Conservation (phyloP, 2,888 invertebrate genomes). For the Cryptus armator region DNA sequence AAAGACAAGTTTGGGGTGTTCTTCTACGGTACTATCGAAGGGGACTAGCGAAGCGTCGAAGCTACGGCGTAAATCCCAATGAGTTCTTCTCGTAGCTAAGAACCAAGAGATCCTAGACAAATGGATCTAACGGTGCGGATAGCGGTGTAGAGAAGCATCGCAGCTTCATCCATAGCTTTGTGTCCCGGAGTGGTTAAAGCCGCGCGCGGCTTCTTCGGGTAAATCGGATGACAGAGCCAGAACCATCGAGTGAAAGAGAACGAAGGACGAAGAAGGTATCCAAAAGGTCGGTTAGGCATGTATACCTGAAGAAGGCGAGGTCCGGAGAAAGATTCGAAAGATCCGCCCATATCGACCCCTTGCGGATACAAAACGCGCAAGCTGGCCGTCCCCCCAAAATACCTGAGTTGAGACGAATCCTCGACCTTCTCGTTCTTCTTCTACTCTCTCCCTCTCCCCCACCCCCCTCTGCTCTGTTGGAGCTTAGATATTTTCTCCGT, state of each 20-base stretch:
- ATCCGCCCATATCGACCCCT: slow-evolving; percentile 82
- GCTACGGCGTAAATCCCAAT: slow-evolving; percentile 54
- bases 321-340: slow-evolving; percentile 78
- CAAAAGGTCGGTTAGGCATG: slow-evolving; percentile 39
- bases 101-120: slow-evolving; percentile 75
- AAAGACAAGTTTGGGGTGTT: not conserved
- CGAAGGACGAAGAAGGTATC: slow-evolving; percentile 16
- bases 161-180: slow-evolving; percentile 3
- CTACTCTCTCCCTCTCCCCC: slow-evolving; percentile 57
- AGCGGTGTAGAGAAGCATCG: slow-evolving; percentile 64
- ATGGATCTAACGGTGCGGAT: slow-evolving; percentile 78
- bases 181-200: slow-evolving; percentile 12
- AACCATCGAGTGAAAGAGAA: slow-evolving; percentile 10
- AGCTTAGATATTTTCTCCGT: slow-evolving; percentile 30
- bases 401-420: slow-evolving; percentile 75
- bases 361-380: slow-evolving; percentile 78
- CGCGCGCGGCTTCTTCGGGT: not conserved
- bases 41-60: not conserved
- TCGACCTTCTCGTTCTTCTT: slow-evolving; percentile 70
- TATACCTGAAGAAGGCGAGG: slow-evolving; percentile 63
- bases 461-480: slow-evolving; percentile 18
- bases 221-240: not conserved
- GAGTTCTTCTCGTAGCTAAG: slow-evolving; percentile 20
- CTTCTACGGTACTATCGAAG: not conserved
- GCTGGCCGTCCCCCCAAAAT: slow-evolving; percentile 58